Evolutionary conservation across 2,113 vertebrate species (phyloP).

Genomic region (Cololabis saira): DNA sequence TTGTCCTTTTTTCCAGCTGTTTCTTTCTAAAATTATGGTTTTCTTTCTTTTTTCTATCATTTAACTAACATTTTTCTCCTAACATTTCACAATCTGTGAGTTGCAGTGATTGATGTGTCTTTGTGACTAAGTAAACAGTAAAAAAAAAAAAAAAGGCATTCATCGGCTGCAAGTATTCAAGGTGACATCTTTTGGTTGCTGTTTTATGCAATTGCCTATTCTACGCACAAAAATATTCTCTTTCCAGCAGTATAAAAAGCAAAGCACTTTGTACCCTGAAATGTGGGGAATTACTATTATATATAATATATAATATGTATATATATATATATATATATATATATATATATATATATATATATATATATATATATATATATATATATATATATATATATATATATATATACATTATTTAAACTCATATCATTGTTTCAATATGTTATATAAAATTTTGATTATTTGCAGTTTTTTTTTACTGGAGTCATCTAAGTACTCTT

Average conservation of each 20-base stretch:
- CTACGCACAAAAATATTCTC: too few relatives aligned
- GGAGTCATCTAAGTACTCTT: constrained; percentile 37
- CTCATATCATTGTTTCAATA: background rate
- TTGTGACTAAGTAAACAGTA: background rate
- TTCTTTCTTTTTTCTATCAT: background rate
- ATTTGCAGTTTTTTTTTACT: constrained; percentile 4
- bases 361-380: too few relatives aligned
- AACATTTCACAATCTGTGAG: background rate
- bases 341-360: too few relatives aligned
- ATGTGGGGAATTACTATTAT: too few relatives aligned
- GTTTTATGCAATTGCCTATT: too few relatives aligned
- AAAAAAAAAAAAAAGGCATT: background rate
- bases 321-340: too few relatives aligned
- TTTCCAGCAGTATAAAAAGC: too few relatives aligned
- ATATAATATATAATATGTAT: too few relatives aligned
- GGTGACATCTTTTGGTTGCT: background rate
- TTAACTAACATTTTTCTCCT: background rate
- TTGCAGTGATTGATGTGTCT: background rate
- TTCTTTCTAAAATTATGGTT: background rate
- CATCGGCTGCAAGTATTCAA: too few relatives aligned
- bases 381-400: background rate
- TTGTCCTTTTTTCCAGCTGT: background rate
- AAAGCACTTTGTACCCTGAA: too few relatives aligned
- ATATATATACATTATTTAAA: background rate
- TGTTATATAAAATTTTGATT: background rate